A percentile compares a stretch with the other conserved stretches of the same genome.
phyloP scores from a whole-genome alignment of 2,797 vertebrate genomes.

The Notoglanidium macrostoma region DNA sequence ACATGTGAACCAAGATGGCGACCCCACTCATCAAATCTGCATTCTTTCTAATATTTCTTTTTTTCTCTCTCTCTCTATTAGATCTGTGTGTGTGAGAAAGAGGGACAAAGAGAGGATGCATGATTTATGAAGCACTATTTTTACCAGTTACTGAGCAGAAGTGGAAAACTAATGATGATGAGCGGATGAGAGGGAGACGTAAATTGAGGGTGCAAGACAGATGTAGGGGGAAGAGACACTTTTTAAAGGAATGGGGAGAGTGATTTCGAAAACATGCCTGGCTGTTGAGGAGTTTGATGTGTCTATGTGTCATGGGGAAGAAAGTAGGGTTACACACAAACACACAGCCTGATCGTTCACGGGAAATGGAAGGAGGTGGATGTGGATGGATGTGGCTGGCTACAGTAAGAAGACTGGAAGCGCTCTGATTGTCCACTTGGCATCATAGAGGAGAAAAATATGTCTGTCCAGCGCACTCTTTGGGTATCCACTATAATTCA shows the following conservation, averaged over 20 bases:
- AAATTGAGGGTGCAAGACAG: slow-evolving; percentile 15
- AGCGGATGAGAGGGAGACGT: slow-evolving; percentile 25
- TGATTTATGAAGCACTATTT: slow-evolving; percentile 88
- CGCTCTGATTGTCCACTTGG: slow-evolving; percentile 11
- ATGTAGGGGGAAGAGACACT: slow-evolving; percentile 57
- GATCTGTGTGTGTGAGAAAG: slow-evolving; percentile 50
- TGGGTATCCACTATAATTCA: slow-evolving; percentile 5
- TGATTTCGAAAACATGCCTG: slow-evolving; percentile 33
- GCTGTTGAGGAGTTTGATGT: slow-evolving; percentile 12
- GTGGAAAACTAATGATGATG: slow-evolving; percentile 49
- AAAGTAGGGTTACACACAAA: slow-evolving; percentile 17
- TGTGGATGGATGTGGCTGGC: slow-evolving; percentile 12
- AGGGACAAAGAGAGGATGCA: slow-evolving; percentile 69
- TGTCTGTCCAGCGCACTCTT: neutral
- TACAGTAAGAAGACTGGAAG: slow-evolving; percentile 1
- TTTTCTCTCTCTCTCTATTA: slow-evolving; percentile 21
- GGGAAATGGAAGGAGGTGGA: slow-evolving; percentile 23
- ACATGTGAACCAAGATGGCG: slow-evolving; percentile 39
- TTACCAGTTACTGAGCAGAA: slow-evolving; percentile 78
- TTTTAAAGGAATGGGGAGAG: slow-evolving; percentile 40
- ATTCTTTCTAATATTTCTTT: slow-evolving; percentile 48
- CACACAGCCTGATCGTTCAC: slow-evolving; percentile 11
- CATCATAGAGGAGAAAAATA: slow-evolving; percentile 12
- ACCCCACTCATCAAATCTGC: slow-evolving; percentile 43
- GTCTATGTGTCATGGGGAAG: slow-evolving; percentile 35